Evolutionary conservation across 2,113 vertebrate species (phyloP), one percentile per base, ranked within the genome.

Genomic region (Campylomormyrus tamandua): DNA sequence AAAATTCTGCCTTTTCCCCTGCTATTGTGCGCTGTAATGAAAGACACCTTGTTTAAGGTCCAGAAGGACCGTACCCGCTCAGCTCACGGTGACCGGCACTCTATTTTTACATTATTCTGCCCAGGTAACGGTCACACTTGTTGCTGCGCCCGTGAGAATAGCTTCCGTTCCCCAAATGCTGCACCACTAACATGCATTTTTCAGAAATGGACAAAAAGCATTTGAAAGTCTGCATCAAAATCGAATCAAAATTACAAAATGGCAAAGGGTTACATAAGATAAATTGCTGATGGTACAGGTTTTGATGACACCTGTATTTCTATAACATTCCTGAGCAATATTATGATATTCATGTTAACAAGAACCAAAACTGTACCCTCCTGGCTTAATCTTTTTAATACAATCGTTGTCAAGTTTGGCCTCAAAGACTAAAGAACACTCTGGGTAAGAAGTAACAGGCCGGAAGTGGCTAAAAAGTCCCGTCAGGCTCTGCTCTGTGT

Each of bases 401-500:
- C 27, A 39, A 74, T 17, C 11, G 24, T n/a, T 62, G 24, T 62
- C 11, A 8, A 35, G 70, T 35, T 74, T 17, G 31, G 70, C 6
- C 27, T 31, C 13, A 74, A 35, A 74, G 27, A 31, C 13, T 3
- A 9, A 83, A 45, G 1, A 83, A 42, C 8, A 21, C 9, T 80
- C 35, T 80, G 35, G 35, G 74, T 35, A 42, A 35, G 39, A 80
- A 80, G 31, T 80, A 62, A 62, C 21, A 58, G 56, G 77, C 17
- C 17, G 21, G 35, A 42, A 21, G 77, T 83, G 45, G 77, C 31
- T 17, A 52, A 53, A 77, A 87, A 93, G 87, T 91, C 89, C 87
- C 91, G 90, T 66, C 87, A 93, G 90, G 90, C 89, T 89, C 93
- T 88, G 89, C 91, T 90, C 90, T 93, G 90, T 15, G 88, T 80